Conservation (phyloP, 2,888 invertebrate species). For the Dendrolimus pini region DNA sequence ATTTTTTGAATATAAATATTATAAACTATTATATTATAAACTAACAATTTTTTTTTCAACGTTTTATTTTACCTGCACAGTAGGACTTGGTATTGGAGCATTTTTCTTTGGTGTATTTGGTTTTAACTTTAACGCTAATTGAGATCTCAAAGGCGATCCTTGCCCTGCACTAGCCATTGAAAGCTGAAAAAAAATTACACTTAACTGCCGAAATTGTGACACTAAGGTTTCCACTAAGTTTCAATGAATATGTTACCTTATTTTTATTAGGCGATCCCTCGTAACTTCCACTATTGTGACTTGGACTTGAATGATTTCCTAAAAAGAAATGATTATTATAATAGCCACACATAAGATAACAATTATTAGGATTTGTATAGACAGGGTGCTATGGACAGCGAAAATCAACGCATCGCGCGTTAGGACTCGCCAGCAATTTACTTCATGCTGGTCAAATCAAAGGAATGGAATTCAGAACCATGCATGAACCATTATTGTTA, state of each 20-base stretch:
- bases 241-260: conserved; percentile 34
- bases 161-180: conserved; percentile 79
- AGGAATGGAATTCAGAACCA: no score
- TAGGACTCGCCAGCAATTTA: no score
- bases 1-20: no score
- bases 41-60: no score
- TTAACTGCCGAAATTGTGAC: background rate
- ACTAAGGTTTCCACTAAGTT: no score
- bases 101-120: conserved; percentile 73
- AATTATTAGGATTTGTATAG: no score
- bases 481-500: no score
- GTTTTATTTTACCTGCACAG: conserved; percentile 50
- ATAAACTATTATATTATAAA: no score
- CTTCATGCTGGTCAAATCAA: no score
- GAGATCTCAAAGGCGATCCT: conserved; percentile 84
- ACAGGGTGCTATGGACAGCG: no score
- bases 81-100: conserved; percentile 60
- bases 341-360: background rate
- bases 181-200: conserved; percentile 40
- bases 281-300: conserved; percentile 55
- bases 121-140: conserved; percentile 82
- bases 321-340: conserved; percentile 18
- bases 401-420: no score
- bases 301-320: conserved; percentile 58
- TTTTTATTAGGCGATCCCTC: conserved; percentile 66